Conservation (phyloP, 1,140 invertebrate species). For the Drosophila triauraria region DNA sequence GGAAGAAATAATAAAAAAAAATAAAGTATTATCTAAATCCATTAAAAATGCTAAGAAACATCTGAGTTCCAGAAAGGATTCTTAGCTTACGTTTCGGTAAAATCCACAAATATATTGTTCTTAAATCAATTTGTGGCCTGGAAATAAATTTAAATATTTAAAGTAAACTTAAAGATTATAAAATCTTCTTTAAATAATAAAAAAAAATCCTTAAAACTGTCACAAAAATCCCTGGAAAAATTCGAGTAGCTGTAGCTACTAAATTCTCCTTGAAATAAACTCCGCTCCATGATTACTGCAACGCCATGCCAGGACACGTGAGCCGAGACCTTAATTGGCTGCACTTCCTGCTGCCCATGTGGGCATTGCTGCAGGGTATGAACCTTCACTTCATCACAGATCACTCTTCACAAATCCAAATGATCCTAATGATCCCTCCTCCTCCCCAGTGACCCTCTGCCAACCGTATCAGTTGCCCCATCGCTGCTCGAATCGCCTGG, state of each 20-base stretch:
- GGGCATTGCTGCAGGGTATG: constrained; percentile 50
- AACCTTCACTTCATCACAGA: not conserved
- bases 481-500: constrained; percentile 85
- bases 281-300: constrained; percentile 17
- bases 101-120: not conserved
- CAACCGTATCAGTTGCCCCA: constrained; percentile 73
- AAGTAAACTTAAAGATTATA: too few species aligned
- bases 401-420: not conserved
- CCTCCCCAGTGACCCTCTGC: constrained; percentile 30
- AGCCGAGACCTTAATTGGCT: constrained; percentile 27
- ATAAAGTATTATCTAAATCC: not conserved
- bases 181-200: not conserved
- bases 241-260: too few species aligned
- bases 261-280: not conserved
- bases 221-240: not conserved
- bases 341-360: constrained; percentile 40
- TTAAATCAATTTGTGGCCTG: not conserved
- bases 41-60: not conserved
- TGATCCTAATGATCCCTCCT: not conserved
- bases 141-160: too few species aligned
- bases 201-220: not conserved
- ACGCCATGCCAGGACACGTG: constrained; percentile 36
- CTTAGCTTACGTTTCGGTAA: not conserved
- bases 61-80: not conserved
- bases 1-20: too few species aligned